Percentiles rank a stretch among this genome's conserved stretches.
These are phyloP conservation scores for Pteruthius melanotis DNA, from an alignment of 2,113 vertebrate species.

Conservation along the genomic window DNA sequence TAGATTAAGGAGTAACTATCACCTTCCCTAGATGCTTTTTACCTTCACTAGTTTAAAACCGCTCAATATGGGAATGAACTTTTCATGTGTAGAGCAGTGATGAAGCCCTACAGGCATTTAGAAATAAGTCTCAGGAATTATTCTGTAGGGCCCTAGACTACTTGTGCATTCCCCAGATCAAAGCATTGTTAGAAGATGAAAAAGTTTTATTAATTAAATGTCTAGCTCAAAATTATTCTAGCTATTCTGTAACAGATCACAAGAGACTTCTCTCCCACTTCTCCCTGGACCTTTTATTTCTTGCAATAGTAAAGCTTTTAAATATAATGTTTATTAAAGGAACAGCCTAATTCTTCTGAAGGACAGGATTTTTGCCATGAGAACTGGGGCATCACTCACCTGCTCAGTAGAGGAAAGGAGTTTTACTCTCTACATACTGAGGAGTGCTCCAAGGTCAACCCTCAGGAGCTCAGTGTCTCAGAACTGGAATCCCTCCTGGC, in stretches of 20 bases:
- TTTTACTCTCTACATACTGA: background rate
- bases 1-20: background rate
- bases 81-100: background rate
- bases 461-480: background rate
- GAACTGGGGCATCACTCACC: background rate
- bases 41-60: background rate
- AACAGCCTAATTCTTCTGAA: background rate
- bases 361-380: background rate
- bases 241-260: background rate
- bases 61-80: background rate
- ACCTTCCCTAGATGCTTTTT: background rate
- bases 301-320: background rate
- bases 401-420: background rate
- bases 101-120: background rate
- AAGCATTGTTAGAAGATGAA: slow-evolving; percentile 1
- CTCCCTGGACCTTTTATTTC: background rate
- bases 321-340: background rate
- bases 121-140: background rate
- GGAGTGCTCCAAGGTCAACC: background rate
- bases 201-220: background rate
- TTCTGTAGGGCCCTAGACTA: background rate
- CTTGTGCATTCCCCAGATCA: background rate
- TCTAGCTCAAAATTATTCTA: background rate
- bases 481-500: background rate
- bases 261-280: background rate